Base-by-base conservation (phyloP, 1,140 invertebrate species). In the Temnothorax nylanderi region DNA sequence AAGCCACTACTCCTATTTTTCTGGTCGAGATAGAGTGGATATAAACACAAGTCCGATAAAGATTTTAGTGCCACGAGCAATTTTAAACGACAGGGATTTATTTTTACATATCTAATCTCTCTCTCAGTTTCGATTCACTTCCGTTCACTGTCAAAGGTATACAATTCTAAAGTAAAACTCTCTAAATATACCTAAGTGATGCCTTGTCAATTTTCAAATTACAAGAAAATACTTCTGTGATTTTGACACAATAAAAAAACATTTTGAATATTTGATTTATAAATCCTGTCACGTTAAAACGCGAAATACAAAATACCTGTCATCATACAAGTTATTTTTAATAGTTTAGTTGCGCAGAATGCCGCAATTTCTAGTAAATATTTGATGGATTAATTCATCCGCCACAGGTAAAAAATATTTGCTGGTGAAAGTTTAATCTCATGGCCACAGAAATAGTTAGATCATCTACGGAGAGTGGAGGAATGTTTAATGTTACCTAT, bases 1-100 rank as follows among this genome's bases (percentile, higher is more conserved):
- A 60, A 90, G 76, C 77, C 47, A n/a, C 67, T 89, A 74, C 78
- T 51, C 75, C 41, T 87, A 56, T 67, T 87, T 86, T 85, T 85
- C 47, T 64, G 56, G 75, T 72, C 18, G 54, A 86, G 78, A 74
- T 37, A 75, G 80, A 60, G 37, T 37, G 41, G 77, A 49, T 64
- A 81, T 56, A 86, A 88, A 86, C 75, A 74, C 81, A 58, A 56
- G 41, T 34, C 11, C 32, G 8, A 49, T n/a, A 34, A 67, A 49
- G 67, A 84, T 74, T 80, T 47, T 41, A 13, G 54, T 54, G 16
- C 10, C n/a, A 16, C 34, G 44, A 44, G 54, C n/a, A 11, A 80
- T 74, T 80, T 77, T 54, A 21, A 72, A 21, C 13, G 10, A 16
- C 41, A 11, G 34, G 10, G 21, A 60, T 37, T 75, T n/a, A 47